Evolutionary conservation across 37 sponge, comb jelly and placozoan species (phyloP), one percentile per base, ranked within the genome.

Genomic region (Geodia barretti): DNA sequence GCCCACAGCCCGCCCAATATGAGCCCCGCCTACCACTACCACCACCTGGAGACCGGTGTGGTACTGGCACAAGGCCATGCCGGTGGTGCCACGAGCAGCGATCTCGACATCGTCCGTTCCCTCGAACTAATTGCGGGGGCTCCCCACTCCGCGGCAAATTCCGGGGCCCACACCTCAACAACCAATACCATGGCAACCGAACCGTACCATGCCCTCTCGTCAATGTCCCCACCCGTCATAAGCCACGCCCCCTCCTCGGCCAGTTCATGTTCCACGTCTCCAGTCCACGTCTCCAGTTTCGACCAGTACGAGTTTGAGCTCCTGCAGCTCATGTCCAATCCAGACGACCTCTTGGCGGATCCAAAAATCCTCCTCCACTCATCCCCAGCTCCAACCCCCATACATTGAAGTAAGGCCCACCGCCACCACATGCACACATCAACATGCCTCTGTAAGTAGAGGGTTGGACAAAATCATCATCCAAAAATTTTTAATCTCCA

Each of bases 341-440:
- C 77, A 4, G 77, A 77, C 30, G 77, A 77, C 25, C 65, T 77
- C 7, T 33, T 77, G 63, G 74, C 29, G 2, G 74, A 73, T 73
- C 74, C 74, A 7, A 47, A 47, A 47, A 14, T 47, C 11, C 14
- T 47, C 11, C 54, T 47, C 11, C 54, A 47, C 54, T 14, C 54
- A 47, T 17, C 54, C 14, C 11, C 54, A 47, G 54, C 54, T 47
- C 54, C 54, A 47, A 47, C 54, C 14, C 54, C 54, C 7, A 47
- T 47, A 47, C 54, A 47, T 14, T 47, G 14, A 47, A n/a, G n/a
- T n/a, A n/a, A n/a, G n/a, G n/a, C n/a, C n/a, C n/a, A n/a, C n/a
- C n/a, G n/a, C n/a, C n/a, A n/a, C n/a, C n/a, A n/a, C n/a, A n/a
- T n/a, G n/a, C n/a, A n/a, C n/a, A n/a, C n/a, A n/a, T n/a, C n/a